Conservation (phyloP, 2,113 vertebrate genomes). For the Epinephelus moara region DNA sequence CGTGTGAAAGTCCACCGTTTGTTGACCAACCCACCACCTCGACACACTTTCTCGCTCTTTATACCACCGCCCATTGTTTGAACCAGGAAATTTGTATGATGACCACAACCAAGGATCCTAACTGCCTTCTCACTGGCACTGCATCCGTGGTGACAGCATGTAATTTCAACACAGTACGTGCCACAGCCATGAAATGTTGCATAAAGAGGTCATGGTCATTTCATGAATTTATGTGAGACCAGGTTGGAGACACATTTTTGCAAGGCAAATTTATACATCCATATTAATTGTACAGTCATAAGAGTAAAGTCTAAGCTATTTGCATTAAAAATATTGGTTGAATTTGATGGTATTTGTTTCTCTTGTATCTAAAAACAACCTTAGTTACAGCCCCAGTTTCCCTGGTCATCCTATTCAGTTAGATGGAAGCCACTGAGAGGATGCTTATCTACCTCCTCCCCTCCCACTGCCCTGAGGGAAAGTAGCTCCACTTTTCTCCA, state of each 20-base stretch:
- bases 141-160: too few species aligned
- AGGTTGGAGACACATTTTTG: constrained; percentile 4
- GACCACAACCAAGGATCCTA: too few species aligned
- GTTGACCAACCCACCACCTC: too few species aligned
- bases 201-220: too few species aligned
- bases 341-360: not conserved
- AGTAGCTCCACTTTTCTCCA: constrained; percentile 44
- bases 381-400: not conserved
- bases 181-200: too few species aligned
- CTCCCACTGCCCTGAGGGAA: constrained; percentile 39
- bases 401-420: constrained; percentile 16
- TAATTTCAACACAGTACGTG: too few species aligned
- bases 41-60: too few species aligned
- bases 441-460: constrained; percentile 53
- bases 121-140: too few species aligned
- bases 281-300: not conserved
- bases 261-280: not conserved
- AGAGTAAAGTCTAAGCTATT: not conserved
- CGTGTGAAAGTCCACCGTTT: too few species aligned
- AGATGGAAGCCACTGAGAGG: constrained; percentile 16
- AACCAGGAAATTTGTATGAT: too few species aligned
- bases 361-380: not conserved
- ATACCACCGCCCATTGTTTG: too few species aligned
- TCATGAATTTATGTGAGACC: too few species aligned
- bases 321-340: not conserved